Evolutionary conservation across 2,888 invertebrate genomes (phyloP), one percentile per base, ranked within the genome.

Genomic region (Cerceris ruficornis): DNA sequence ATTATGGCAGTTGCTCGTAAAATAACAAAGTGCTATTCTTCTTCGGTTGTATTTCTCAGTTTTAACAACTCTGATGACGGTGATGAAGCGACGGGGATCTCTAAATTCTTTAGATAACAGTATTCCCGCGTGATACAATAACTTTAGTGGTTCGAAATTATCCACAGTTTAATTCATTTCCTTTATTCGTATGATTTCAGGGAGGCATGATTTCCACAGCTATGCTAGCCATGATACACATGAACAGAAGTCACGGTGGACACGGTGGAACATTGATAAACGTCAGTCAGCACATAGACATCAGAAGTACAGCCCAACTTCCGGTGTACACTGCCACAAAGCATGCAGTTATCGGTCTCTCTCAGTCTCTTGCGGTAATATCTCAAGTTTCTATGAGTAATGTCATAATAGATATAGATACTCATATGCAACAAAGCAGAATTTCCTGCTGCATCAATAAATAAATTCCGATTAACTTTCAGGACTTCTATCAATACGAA

Each of bases 221-320:
- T 1, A 86, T 88, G 71, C 81, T 93, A 14, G 93, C 92, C 8
- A 82, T 93, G 75, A 87, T 92, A 65, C 86, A 92, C 83, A 91
- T 94, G 87, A 90, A 92, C 42, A 92, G 90, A 74, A 92, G 93
- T 75, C 92, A 91, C 65, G 92, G 93, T n/a, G 93, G 93, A 6
- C 80, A 88, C 28, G 95, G 95, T 6, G 95, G 95, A 0, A 93
- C 93, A 0, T 93, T 96, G 49, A 93, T 96, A 43, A 96, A 96
- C 88, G 91, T 95, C 13, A 93, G 94, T 0, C 95, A 95, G 0
- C 94, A 94, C 14, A 93, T 94, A 75, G 95, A 95, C 0, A 92
- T 93, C 52, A 90, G 92, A 82, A 89, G 93, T 0, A 91, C 93
- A 1, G 78, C 85, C 0, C 85, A 84, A 58, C 84, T 93, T 43